Conservation (phyloP, 2,113 vertebrate genomes). For the Emberiza fucata region DNA sequence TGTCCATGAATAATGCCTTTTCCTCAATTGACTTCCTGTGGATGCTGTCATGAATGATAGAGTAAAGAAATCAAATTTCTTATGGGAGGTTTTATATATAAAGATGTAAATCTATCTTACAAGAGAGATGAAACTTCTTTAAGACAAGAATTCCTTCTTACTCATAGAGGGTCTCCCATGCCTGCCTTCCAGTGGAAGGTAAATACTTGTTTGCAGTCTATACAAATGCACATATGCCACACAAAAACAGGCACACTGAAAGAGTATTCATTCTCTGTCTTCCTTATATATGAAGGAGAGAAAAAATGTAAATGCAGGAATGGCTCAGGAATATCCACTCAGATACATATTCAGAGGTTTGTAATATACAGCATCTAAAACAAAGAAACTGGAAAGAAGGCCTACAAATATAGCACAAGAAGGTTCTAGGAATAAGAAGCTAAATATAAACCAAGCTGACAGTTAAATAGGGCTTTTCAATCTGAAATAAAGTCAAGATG, state of each 20-base stretch:
- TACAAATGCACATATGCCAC: not conserved
- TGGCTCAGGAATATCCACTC: not conserved
- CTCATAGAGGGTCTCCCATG: not conserved
- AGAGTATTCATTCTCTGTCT: not conserved
- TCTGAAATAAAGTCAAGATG: slow-evolving; percentile 13
- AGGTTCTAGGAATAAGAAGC: slow-evolving; percentile 13
- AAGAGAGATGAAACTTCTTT: not conserved
- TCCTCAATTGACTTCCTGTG: not conserved
- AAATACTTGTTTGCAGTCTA: not conserved
- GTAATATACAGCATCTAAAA: not conserved
- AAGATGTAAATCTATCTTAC: not conserved
- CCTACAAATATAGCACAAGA: not conserved
- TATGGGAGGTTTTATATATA: not conserved
- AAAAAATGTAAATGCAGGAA: not conserved
- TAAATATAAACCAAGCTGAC: not conserved
- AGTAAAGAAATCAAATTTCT: not conserved
- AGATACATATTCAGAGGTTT: not conserved
- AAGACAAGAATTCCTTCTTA: not conserved
- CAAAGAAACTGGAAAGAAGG: not conserved
- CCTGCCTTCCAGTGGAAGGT: not conserved
- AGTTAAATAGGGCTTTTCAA: not conserved
- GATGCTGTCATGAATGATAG: not conserved
- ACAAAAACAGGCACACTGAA: not conserved
- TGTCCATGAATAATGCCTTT: not conserved
- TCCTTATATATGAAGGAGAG: not conserved